Base-by-base conservation (phyloP, 2,113 vertebrate genomes). In the Caretta caretta region DNA sequence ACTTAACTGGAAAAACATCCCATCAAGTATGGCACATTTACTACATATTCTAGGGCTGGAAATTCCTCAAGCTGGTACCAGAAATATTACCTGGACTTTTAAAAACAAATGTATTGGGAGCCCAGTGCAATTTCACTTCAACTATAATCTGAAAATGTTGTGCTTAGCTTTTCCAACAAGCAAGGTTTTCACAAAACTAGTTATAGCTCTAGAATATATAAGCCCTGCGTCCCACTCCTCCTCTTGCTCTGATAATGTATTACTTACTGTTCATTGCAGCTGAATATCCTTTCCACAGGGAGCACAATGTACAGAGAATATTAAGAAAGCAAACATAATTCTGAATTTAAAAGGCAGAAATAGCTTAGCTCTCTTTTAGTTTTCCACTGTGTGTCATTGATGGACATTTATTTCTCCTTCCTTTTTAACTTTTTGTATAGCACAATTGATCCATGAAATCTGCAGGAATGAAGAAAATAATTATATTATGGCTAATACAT, bases 201-300 rank as follows among this genome's bases (percentile, higher is more conserved):
- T 24, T 81, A 46, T 54, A 57, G 48, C 35, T 82, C 54, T 51
- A 22, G 42, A 75, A 65, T 62, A 78, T 38, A 27, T 8, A 50
- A 59, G 5, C 35, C 22, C 2, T 54, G 9, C 31, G 10, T 59
- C 84, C 10, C 76, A 8, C 35, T 25, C 12, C 69, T 88, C 42
- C 57, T 31, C 6, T 35, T 42, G 22, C 1, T 0, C 2, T 90
- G 20, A 3, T 38, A 84, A 13, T 62, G 19, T 12, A 46, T 51
- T 84, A 14, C 29, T 54, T 90, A 35, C 6, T 3, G 27, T 59
- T 84, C 12, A 29, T 25, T 93, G 48, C 19, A 38, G 22, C n/a
- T 1, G 3, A 0, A 0, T 76, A 10, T 0, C 1, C 54, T 25
- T 22, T 29, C 65, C 78, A 3, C 59, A 8, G 62, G 14, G 10